These are phyloP conservation scores for Vanessa tameamea DNA, from an alignment of 1,140 invertebrate species.

Conservation along the genomic window DNA sequence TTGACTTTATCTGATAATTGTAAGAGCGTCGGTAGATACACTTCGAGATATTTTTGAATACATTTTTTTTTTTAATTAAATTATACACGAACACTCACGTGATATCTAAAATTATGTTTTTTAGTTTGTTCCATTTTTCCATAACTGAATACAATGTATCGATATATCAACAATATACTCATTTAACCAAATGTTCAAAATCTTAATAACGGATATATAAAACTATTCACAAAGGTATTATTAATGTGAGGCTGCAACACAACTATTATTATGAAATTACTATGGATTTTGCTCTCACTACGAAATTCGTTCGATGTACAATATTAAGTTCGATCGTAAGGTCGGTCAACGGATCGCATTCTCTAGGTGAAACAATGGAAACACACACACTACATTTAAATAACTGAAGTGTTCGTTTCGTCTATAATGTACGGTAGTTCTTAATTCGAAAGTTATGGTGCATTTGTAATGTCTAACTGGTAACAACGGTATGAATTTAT, in stretches of 20 bases:
- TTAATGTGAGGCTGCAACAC: background rate
- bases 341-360: conserved; percentile 19
- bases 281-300: conserved; percentile 7
- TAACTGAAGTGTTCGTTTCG: conserved; percentile 5
- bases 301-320: conserved; percentile 28
- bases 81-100: background rate
- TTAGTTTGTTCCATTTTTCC: background rate
- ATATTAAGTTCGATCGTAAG: conserved; percentile 24
- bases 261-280: background rate
- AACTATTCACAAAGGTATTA: background rate
- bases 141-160: background rate
- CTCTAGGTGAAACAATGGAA: background rate
- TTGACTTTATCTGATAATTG: no score
- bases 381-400: background rate
- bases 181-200: background rate
- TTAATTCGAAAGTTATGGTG: conserved; percentile 19
- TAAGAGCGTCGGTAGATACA: no score
- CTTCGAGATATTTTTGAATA: no score
- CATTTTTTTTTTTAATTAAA: no score
- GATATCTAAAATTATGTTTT: background rate
- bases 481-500: conserved; percentile 59
- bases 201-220: background rate
- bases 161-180: background rate
- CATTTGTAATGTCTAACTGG: conserved; percentile 55
- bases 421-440: conserved; percentile 20